These are phyloP conservation scores for Melanotaenia nigrans DNA, from an alignment of 2,797 vertebrate genomes.

Conservation along the genomic window DNA sequence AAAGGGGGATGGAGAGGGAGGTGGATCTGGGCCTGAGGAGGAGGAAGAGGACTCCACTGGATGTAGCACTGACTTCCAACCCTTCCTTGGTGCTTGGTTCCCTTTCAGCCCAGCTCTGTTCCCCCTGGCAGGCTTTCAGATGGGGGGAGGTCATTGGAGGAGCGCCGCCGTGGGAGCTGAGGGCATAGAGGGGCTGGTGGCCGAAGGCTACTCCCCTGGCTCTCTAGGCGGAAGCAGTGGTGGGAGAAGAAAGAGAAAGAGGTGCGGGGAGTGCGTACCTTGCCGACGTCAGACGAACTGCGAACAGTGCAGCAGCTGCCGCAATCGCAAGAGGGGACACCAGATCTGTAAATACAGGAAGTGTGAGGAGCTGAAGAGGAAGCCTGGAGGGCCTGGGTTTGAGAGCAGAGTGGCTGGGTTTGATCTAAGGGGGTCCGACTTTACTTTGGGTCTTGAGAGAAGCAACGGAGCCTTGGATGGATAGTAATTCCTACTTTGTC, in stretches of 20 bases:
- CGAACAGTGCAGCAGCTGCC: slow-evolving; percentile 99
- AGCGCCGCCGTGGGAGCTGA: slow-evolving; percentile 78
- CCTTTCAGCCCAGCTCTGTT: slow-evolving; percentile 97
- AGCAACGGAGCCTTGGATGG: slow-evolving; percentile 72
- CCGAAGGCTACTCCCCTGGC: slow-evolving; percentile 92
- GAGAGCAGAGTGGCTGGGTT: slow-evolving; percentile 78
- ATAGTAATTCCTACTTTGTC: slow-evolving; percentile 60
- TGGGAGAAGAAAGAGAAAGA: slow-evolving; percentile 95
- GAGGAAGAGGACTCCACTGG: slow-evolving; percentile 88
- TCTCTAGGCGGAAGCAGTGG: slow-evolving; percentile 82
- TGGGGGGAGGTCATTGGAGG: slow-evolving; percentile 90
- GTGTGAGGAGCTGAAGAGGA: slow-evolving; percentile 99
- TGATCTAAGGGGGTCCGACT: slow-evolving; percentile 81
- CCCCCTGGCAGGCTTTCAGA: slow-evolving; percentile 95
- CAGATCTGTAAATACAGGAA: slow-evolving; percentile 99
- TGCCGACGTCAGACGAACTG: slow-evolving; percentile 98
- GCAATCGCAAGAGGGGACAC: slow-evolving; percentile 99
- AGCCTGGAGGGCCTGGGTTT: slow-evolving; percentile 88
- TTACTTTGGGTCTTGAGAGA: slow-evolving; percentile 79
- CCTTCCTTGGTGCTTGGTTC: slow-evolving; percentile 93
- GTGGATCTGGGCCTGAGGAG: slow-evolving; percentile 84
- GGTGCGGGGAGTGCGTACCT: slow-evolving; percentile 96
- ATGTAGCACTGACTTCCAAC: slow-evolving; percentile 92
- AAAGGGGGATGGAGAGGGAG: slow-evolving; percentile 84
- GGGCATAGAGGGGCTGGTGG: slow-evolving; percentile 89